Evolutionary conservation across 2,888 invertebrate species (phyloP), one percentile per base, ranked within the genome.

Genomic region (Volucella zonaria): DNA sequence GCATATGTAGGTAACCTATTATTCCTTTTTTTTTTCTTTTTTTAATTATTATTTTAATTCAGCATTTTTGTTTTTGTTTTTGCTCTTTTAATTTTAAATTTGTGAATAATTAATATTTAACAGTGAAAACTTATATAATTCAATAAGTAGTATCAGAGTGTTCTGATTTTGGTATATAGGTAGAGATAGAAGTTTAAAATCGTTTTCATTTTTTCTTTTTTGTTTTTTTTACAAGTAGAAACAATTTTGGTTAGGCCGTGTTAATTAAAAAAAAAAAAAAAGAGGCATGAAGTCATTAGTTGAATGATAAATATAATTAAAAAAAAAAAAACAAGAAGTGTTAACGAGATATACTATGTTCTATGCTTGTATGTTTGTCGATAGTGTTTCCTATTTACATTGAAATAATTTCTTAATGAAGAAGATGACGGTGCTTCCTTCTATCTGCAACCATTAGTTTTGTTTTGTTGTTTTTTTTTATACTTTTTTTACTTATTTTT

Each of bases 61-160:
- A 87, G 86, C 83, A 87, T 86, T 75, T 75, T 66, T 56, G 76
- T 78, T 75, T 75, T 81, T 66, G 66, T 59, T 59, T 73, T 80
- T 23, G 18, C 3, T 66, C 31, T 62, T 47, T 70, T 73, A 54
- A 12, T 52, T 59, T 71, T 64, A 76, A 64, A 64, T 66, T 61
- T 71, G 56, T 77, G 73, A 76, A 70, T 77, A 79, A 77, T 77
- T 74, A 51, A 18, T 73, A 81, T 66, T 62, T 82, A 81, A 79
- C 86, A 74, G 73, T 77, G 73, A 74, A 85, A 81, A 85, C 70
- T 78, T 81, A 67, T 71, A 49, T 56, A 77, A 71, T 66, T 61
- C 58, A 51, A 77, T 75, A 42, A 88, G 87, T 89, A 89, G 88
- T 88, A 89, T 59, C 66, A 79, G 78, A 74, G 73, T 82, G 47